Evolutionary conservation across 2,888 invertebrate genomes (phyloP).

Genomic region (Eremobia ochroleuca): DNA sequence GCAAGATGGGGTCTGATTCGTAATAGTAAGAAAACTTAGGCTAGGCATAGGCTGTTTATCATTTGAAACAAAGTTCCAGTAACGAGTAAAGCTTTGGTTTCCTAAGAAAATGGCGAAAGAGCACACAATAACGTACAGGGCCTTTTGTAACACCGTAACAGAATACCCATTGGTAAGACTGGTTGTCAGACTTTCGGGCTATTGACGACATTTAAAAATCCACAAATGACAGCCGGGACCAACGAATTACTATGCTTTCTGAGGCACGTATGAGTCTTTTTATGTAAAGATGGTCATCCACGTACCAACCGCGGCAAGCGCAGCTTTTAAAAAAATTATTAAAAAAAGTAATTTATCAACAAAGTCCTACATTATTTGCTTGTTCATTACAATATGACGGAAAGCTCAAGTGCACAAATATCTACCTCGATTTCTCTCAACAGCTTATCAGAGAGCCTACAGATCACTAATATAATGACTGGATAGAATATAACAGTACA

Average conservation of each 20-base stretch:
- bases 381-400: neutral
- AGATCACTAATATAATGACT: conserved; percentile 3
- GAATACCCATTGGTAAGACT: no score
- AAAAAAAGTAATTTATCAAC: neutral
- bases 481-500: conserved; percentile 16
- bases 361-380: no score
- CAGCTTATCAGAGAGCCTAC: neutral
- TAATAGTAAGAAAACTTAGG: neutral
- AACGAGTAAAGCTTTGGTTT: neutral
- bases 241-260: no score
- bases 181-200: no score
- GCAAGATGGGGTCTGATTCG: neutral
- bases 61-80: neutral
- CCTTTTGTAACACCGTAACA: no score
- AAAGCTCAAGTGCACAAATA: neutral
- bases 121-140: neutral
- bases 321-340: no score
- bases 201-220: no score
- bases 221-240: no score
- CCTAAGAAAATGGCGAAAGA: neutral
- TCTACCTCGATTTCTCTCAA: neutral
- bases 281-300: no score
- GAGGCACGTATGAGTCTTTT: no score
- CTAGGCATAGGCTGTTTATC: neutral
- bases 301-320: neutral